Evolutionary conservation across 2,888 invertebrate genomes (phyloP).

Genomic region (Hypena proboscidalis): DNA sequence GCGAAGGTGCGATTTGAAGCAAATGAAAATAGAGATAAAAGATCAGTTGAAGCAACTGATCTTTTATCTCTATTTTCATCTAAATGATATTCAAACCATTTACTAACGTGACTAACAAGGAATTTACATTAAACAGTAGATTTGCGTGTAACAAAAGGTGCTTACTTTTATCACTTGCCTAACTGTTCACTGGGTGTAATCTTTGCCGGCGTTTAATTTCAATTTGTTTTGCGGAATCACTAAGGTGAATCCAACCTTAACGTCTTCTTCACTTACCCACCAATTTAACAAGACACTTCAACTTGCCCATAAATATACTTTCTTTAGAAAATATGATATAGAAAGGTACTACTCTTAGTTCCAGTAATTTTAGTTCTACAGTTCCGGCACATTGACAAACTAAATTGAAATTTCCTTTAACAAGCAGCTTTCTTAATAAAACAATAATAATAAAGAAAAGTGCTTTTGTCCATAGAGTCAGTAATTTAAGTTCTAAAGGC

Average conservation of each 20-base stretch:
- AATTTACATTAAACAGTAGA: not conserved
- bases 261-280: constrained; percentile 27
- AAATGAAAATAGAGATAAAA: no score
- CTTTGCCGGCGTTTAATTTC: constrained; percentile 47
- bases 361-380: constrained; percentile 27
- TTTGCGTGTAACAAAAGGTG: not conserved
- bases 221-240: constrained; percentile 55
- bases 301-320: constrained; percentile 6
- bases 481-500: constrained; percentile 38
- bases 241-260: constrained; percentile 51
- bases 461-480: constrained; percentile 21
- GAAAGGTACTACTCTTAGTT: constrained; percentile 20
- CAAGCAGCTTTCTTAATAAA: constrained; percentile 7
- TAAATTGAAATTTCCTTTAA: no score
- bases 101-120: no score
- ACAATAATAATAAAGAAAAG: constrained; percentile 10
- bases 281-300: constrained; percentile 31
- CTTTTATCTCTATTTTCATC: no score
- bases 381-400: no score
- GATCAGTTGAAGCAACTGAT: no score
- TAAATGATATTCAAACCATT: no score
- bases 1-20: no score
- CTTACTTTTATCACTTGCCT: constrained; percentile 12
- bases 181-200: constrained; percentile 31
- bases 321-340: constrained; percentile 6